Conservation (phyloP, 2,113 vertebrate genomes). For the Dissostichus mawsoni region DNA sequence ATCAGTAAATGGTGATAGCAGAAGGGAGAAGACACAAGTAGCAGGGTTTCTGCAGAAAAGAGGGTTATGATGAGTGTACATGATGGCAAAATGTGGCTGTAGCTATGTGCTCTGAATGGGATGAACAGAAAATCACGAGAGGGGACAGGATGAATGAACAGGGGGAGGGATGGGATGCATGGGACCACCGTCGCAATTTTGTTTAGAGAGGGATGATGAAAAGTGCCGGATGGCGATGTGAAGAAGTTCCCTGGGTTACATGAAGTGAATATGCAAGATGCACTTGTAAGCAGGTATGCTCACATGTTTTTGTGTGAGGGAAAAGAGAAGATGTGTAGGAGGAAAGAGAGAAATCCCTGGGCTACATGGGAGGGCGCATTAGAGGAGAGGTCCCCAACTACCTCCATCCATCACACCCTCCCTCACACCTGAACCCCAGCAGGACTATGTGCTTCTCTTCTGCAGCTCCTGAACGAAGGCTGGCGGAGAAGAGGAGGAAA, state of each 20-base stretch:
- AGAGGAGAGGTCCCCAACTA: conserved; percentile 49
- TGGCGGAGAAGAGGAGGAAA: conserved; percentile 59
- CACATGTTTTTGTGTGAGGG: conserved; percentile 55
- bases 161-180: conserved; percentile 37
- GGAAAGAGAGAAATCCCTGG: conserved; percentile 80
- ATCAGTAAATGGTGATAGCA: conserved; percentile 59
- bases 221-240: conserved; percentile 52
- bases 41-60: conserved; percentile 54
- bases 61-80: conserved; percentile 42
- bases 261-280: conserved; percentile 66
- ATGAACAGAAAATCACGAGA: conserved; percentile 31
- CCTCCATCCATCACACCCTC: conserved; percentile 65
- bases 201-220: conserved; percentile 31
- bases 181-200: conserved; percentile 25
- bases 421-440: conserved; percentile 53
- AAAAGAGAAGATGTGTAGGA: conserved; percentile 50
- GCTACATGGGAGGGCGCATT: conserved; percentile 70
- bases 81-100: conserved; percentile 36
- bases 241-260: conserved; percentile 71
- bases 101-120: conserved; percentile 47
- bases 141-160: conserved; percentile 11
- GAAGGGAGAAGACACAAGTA: conserved; percentile 61
- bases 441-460: conserved; percentile 88
- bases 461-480: conserved; percentile 91
- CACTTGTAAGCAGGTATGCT: conserved; percentile 65